Base-by-base conservation (phyloP, 1,140 invertebrate genomes). In the Eciton burchellii region DNA sequence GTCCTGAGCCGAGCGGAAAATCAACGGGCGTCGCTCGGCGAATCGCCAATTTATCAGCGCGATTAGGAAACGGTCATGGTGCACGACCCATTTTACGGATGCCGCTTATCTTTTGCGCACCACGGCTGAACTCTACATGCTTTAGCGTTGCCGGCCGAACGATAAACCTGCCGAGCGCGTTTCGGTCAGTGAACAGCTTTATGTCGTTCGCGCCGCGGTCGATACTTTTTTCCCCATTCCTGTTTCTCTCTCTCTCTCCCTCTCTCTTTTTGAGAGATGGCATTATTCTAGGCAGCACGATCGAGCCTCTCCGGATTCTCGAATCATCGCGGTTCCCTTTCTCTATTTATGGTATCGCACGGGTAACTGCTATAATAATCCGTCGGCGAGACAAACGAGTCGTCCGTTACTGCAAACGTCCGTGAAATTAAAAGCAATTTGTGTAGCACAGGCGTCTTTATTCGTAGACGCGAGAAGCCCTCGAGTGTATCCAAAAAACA, bases 121-220 rank as follows among this genome's bases (percentile, higher is more conserved):
- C 21, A 21, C 41, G 26, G n/a, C 19, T 41, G 45, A 29, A 59
- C 62, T 62, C 60, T 63, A 59, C 24, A 43, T n/a, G n/a, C 35
- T 57, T 57, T 41, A 56, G 52, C 43, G 14, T 47, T n/a, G 24
- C 14, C 45, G 54, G 60, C 56, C 65, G 19, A 63, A 72, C 35
- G 71, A 84, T 68, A 60, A 47, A 71, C 35, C 45, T 45, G 21
- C 24, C 72, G 62, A 43, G 29, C 16, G 19, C 65, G 83, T 85
- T 83, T 87, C 85, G 83, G 83, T 85, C 84, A 81, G 82, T 85
- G 84, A 83, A 73, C 85, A 87, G 59, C 72, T 85, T 83, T 87
- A 74, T 76, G 76, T 84, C 83, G 81, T 81, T 84, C 79, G 73
- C 79, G 68, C 79, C 65, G 62, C 49, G n/a, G 62, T 59, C 29